These are phyloP conservation scores for Stomorhina lunata DNA, from an alignment of 2,888 invertebrate species.

Conservation along the genomic window DNA sequence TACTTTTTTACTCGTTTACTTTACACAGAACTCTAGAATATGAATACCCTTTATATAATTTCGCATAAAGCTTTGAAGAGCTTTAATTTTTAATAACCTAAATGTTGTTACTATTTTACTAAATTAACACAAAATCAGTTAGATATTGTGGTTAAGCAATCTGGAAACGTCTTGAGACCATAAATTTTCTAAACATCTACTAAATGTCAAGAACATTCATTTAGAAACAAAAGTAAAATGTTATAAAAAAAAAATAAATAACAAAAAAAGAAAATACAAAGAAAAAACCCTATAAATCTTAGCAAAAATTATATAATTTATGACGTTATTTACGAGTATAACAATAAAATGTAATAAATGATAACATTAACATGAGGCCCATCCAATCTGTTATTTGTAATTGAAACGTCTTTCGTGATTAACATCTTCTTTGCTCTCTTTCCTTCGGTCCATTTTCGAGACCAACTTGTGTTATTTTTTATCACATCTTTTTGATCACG, in stretches of 20 bases:
- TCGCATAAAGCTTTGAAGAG: too few species aligned
- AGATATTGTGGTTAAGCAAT: too few species aligned
- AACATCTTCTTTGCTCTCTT: background rate
- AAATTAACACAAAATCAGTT: too few species aligned
- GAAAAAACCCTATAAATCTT: background rate
- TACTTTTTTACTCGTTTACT: too few species aligned
- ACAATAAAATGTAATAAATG: background rate
- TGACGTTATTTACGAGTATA: constrained; percentile 19
- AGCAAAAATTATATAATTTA: constrained; percentile 33
- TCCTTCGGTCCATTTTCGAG: background rate
- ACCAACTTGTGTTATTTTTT: background rate
- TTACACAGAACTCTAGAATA: too few species aligned
- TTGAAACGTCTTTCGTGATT: constrained; percentile 23
- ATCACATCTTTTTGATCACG: constrained; percentile 16
- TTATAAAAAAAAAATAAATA: background rate
- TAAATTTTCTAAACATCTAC: too few species aligned
- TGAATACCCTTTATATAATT: too few species aligned
- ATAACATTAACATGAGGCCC: too few species aligned
- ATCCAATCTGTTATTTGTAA: too few species aligned
- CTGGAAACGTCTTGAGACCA: too few species aligned
- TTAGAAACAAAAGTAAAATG: background rate
- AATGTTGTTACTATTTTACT: too few species aligned
- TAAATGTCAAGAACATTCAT: constrained; percentile 45
- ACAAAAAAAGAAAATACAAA: background rate
- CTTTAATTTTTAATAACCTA: too few species aligned